Base-by-base conservation (phyloP, 1,140 invertebrate species). In the Drosophila chauvacae region DNA sequence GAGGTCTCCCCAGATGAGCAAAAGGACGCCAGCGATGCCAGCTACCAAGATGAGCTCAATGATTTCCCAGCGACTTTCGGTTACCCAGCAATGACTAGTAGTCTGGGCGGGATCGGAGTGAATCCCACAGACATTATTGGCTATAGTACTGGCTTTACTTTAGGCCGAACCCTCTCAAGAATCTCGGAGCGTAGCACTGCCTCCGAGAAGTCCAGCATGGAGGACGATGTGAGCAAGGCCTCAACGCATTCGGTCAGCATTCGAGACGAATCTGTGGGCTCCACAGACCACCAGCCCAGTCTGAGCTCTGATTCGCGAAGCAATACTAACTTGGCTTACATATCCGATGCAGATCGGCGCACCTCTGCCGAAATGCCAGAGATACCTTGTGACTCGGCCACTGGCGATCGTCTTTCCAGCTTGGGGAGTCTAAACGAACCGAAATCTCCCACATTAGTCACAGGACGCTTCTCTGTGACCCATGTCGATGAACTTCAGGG, bases 131-230 rank as follows among this genome's bases (percentile, higher is more conserved):
- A 95, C 48, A 95, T 96, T 57, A 94, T 96, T 59, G 95, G 95
- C 16, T 96, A 95, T 76, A 95, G 95, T 20, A 94, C 94, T 57
- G 95, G 95, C 20, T 96, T 97, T 93, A 95, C 95, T 28, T 92
- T 96, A 58, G 94, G 94, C 0, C 92, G 97, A 39, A 97, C 97
- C 0, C 93, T 97, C 20, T 97, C 96, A 2, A 93, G 97, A 57
- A 98, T 98, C 83, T 97, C 96, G 4, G 97, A 98, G 93, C 93
- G 96, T 26, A 97, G 96, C 69, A 97, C 97, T 10, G 96, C 96
- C 16, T 97, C 97, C 2, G 97, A 97, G 83, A 96, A 96, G 88
- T 96, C 95, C 55, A 94, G 94, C 71, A 95, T 96, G 74, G 95
- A 97, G 70, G 96, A 97, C 85, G 96, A 97, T 92, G 96, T 96